Conservation (phyloP, 1,140 invertebrate species). For the Nasonia vitripennis region DNA sequence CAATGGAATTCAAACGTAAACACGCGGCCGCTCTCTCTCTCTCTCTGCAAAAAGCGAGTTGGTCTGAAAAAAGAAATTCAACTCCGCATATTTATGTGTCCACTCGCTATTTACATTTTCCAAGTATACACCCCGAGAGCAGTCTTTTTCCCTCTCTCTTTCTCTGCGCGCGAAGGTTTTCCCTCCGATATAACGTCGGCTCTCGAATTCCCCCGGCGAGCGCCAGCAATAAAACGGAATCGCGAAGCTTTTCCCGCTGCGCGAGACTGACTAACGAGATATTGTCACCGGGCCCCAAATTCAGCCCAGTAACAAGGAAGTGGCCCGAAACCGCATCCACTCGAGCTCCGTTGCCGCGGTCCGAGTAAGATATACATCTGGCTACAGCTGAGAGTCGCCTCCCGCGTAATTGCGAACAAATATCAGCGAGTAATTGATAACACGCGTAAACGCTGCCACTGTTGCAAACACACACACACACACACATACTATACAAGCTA, state of each 20-base stretch:
- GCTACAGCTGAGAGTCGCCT: background rate
- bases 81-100: constrained; percentile 27
- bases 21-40: too few species aligned
- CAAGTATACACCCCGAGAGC: background rate
- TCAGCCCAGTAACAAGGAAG: background rate
- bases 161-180: background rate
- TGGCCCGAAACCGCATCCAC: constrained; percentile 8
- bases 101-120: constrained; percentile 31
- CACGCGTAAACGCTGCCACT: background rate
- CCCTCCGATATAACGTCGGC: background rate
- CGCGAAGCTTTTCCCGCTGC: background rate
- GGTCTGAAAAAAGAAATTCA: background rate
- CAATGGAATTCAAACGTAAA: background rate
- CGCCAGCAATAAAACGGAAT: constrained; percentile 40
- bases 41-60: background rate
- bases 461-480: background rate
- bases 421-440: constrained; percentile 52
- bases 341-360: background rate
- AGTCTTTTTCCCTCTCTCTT: background rate
- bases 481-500: background rate
- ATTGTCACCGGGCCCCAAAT: constrained; percentile 38
- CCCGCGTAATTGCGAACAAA: constrained; percentile 46
- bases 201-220: constrained; percentile 33
- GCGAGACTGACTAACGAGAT: constrained; percentile 32
- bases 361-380: background rate